These are phyloP conservation scores for Pelosia muscerda DNA, from an alignment of 2,888 invertebrate genomes.

Conservation along the genomic window DNA sequence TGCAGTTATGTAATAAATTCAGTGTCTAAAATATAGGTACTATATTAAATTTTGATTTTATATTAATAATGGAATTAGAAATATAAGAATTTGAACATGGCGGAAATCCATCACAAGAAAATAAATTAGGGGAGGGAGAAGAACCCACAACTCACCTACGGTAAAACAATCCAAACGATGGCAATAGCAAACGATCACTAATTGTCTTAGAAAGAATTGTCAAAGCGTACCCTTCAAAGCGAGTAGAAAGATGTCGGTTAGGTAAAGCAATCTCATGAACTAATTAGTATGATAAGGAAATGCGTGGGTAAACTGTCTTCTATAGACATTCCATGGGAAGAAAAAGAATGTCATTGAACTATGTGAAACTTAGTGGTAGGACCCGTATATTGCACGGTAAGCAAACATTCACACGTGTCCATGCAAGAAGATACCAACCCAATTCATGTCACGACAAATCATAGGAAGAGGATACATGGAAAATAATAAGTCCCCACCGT, in stretches of 20 bases:
- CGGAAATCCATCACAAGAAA: too few species aligned
- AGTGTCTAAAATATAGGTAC: not conserved
- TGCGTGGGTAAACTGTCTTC: not conserved
- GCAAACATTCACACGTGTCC: not conserved
- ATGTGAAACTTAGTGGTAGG: not conserved
- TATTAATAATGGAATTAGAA: not conserved
- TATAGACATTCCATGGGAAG: not conserved
- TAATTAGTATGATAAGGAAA: not conserved
- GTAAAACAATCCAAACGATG: too few species aligned
- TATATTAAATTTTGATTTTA: not conserved
- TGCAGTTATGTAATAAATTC: conserved; percentile 19
- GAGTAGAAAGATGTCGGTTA: too few species aligned
- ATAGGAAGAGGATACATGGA: not conserved
- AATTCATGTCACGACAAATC: not conserved
- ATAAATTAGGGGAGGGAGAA: too few species aligned
- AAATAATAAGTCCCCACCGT: not conserved
- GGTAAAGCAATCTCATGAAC: too few species aligned
- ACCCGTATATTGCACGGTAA: not conserved
- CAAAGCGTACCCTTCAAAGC: too few species aligned
- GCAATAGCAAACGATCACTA: too few species aligned
- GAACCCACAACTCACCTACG: too few species aligned
- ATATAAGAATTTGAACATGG: too few species aligned
- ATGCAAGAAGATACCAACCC: too few species aligned
- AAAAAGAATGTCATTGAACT: not conserved
- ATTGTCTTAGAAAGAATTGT: too few species aligned